Evolutionary conservation across 2,113 vertebrate species (phyloP).

Genomic region (Aepyceros melampus): DNA sequence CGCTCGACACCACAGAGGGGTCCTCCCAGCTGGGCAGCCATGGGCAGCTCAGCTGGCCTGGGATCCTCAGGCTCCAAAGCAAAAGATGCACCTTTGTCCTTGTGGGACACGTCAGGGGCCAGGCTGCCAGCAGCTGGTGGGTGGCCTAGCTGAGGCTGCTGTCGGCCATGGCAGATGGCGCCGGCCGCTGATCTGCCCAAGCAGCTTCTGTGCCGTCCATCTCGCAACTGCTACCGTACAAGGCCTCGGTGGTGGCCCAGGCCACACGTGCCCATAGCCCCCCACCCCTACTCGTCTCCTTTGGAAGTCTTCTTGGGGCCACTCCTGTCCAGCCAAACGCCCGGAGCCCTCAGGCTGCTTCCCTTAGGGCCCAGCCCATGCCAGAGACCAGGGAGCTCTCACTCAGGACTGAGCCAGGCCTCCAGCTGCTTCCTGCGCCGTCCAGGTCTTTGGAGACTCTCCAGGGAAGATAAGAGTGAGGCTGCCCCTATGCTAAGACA

Average conservation of each 20-base stretch:
- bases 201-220: constrained; percentile 94
- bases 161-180: constrained; percentile 75
- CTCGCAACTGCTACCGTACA: constrained; percentile 93
- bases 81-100: constrained; percentile 78
- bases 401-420: constrained; percentile 89
- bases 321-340: constrained; percentile 22
- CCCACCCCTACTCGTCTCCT: constrained; percentile 68
- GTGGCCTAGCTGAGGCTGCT: constrained; percentile 68
- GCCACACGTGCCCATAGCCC: constrained; percentile 74
- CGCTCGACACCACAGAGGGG: constrained; percentile 76
- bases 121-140: constrained; percentile 75
- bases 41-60: constrained; percentile 72
- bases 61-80: constrained; percentile 73
- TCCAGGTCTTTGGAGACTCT: constrained; percentile 69
- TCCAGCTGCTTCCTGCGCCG: constrained; percentile 70
- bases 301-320: constrained; percentile 59
- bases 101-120: constrained; percentile 74
- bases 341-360: constrained; percentile 75
- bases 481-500: neutral
- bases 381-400: constrained; percentile 90
- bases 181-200: constrained; percentile 91
- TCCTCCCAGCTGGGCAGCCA: constrained; percentile 82
- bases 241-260: constrained; percentile 87
- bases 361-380: constrained; percentile 87
- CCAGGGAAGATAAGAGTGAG: neutral